These are phyloP conservation scores for Drosophila melanocephala DNA, from an alignment of 2,888 invertebrate genomes.

Conservation along the genomic window DNA sequence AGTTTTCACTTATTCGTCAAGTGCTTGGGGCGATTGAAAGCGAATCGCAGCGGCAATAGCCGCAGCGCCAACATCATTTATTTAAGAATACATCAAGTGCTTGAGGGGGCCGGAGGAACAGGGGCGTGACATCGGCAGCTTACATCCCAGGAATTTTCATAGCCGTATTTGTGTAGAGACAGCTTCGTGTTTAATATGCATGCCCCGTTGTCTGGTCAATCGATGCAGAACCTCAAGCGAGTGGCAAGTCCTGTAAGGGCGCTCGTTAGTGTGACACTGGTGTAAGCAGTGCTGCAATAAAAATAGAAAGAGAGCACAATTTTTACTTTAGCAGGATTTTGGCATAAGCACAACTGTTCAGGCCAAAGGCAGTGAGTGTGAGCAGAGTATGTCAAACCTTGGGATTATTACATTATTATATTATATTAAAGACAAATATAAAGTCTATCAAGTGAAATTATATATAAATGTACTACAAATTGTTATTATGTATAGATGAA, in stretches of 20 bases:
- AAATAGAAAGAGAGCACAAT: slow-evolving; percentile 6
- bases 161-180: slow-evolving; percentile 32
- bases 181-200: slow-evolving; percentile 70
- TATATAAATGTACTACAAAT: not conserved
- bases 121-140: slow-evolving; percentile 18
- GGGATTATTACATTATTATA: not conserved
- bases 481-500: not conserved
- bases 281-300: not conserved
- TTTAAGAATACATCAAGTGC: slow-evolving; percentile 41
- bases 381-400: not conserved
- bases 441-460: not conserved
- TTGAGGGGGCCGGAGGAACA: not conserved
- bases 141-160: slow-evolving; percentile 22
- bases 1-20: slow-evolving; percentile 58
- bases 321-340: slow-evolving; percentile 23
- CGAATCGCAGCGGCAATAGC: slow-evolving; percentile 53
- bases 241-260: slow-evolving; percentile 44
- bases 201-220: slow-evolving; percentile 75
- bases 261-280: slow-evolving; percentile 62
- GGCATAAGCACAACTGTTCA: slow-evolving; percentile 12
- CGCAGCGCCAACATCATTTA: slow-evolving; percentile 74
- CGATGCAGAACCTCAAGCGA: slow-evolving; percentile 66
- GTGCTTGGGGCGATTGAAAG: slow-evolving; percentile 65
- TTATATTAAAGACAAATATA: not conserved
- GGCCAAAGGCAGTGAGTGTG: not conserved